Conservation (phyloP, 1,140 invertebrate genomes). For the Hydropsyche tenuis region DNA sequence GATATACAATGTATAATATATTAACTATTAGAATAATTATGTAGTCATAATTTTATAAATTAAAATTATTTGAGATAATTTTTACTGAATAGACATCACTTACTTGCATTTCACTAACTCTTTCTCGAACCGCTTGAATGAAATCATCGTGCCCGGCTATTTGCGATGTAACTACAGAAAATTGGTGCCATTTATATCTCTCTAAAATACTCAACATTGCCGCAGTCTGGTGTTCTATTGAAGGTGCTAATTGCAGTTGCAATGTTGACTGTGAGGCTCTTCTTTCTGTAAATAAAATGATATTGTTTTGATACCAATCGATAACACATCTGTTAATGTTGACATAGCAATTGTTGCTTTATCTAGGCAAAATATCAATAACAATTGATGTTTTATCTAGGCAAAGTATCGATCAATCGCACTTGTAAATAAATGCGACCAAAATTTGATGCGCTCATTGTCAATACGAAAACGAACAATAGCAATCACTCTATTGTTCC, state of each 20-base stretch:
- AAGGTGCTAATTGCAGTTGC: conserved; percentile 90
- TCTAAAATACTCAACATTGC: conserved; percentile 93
- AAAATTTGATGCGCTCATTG: not conserved
- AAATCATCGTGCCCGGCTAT: conserved; percentile 95
- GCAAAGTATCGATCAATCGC: no score
- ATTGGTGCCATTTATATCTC: conserved; percentile 96
- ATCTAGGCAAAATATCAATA: no score
- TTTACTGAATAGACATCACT: conserved; percentile 2
- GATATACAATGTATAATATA: no score
- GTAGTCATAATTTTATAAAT: no score
- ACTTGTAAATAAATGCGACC: no score
- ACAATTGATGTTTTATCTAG: no score
- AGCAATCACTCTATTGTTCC: not conserved
- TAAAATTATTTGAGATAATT: no score
- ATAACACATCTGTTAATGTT: no score
- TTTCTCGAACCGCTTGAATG: conserved; percentile 87
- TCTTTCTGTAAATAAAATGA: conserved; percentile 59
- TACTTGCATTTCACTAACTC: conserved; percentile 80
- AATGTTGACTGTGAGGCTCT: conserved; percentile 82
- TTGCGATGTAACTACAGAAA: conserved; percentile 90
- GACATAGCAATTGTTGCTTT: no score
- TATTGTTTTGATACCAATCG: no score
- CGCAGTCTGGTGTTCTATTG: conserved; percentile 90
- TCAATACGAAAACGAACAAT: not conserved
- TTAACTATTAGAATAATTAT: no score